Evolutionary conservation across 1,140 invertebrate genomes (phyloP), one percentile per base, ranked within the genome.

Genomic region (Catajapyx aquilonaris): DNA sequence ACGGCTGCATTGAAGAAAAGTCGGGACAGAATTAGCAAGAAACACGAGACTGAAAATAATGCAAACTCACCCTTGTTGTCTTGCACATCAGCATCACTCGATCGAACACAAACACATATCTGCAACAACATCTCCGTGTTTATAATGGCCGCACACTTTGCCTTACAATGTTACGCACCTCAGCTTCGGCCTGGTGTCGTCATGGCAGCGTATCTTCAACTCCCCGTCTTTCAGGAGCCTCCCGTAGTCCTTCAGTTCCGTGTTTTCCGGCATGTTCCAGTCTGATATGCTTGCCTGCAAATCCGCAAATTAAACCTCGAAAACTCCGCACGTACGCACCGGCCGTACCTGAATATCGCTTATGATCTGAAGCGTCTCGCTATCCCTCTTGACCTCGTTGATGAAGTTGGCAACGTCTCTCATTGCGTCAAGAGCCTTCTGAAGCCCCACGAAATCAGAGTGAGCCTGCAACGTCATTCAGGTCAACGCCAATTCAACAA

Each of bases 361-460:
- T 45, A 97, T 87, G 34, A 96, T 74, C 41, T 81, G 73, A 16
- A 94, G 59, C 35, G 84, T 83, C 53, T 96, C 91, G 35, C 81
- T 87, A 60, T 97, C 91, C 33, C 91, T 61, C 50, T 94, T 95
- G n/a, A 94, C 86, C 66, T 97, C 93, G 56, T 98, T 97, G 41
- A 94, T 93, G 59, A 88, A 98, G 48, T 88, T 74, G 10, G 90
- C 87, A 20, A 98, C 74, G 59, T 98, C 91, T 40, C 88, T 71
- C 91, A 97, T 98, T 19, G 81, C 80, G 56, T 95, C 87, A 47
- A 86, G 74, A n/a, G 91, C 88, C 50, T 76, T 69, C 46, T 79
- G 72, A 36, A 96, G 55, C 11, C 75, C 74, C 10, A 71, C 64
- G 50, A 76, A 77, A 48, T 96, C 88, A 39, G 88, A 81, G 44